phyloP scores from a whole-genome alignment of 2,888 invertebrate species.

The Eledona agricola region DNA sequence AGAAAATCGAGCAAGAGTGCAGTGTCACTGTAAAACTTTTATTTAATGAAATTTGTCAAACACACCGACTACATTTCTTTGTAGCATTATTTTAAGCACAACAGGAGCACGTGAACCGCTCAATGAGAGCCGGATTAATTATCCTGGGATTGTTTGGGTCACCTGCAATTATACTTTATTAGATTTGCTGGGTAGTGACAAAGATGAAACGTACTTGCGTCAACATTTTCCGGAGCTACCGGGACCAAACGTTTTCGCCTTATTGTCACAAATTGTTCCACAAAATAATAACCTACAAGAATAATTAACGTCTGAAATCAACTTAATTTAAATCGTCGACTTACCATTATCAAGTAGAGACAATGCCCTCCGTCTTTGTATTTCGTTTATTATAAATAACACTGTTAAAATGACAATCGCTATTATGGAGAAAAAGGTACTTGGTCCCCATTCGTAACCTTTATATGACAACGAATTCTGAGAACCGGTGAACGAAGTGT shows the following conservation, averaged over 20 bases:
- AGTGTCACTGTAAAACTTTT: too few species aligned
- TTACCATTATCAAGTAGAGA: not conserved
- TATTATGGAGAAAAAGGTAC: not conserved
- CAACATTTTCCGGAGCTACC: conserved; percentile 40
- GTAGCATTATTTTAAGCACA: too few species aligned
- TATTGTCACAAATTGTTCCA: conserved; percentile 35
- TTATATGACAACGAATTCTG: too few species aligned
- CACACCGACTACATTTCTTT: too few species aligned
- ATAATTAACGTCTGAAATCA: conserved; percentile 1
- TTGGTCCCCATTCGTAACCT: conserved; percentile 6
- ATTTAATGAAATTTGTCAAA: too few species aligned
- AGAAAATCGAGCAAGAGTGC: too few species aligned
- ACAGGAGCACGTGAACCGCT: not conserved
- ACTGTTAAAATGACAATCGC: conserved; percentile 1
- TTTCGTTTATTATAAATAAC: not conserved
- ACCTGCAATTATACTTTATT: too few species aligned
- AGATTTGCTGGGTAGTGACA: not conserved
- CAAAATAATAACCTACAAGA: conserved; percentile 41
- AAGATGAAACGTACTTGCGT: conserved; percentile 39
- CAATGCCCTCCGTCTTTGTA: not conserved
- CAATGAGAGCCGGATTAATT: conserved; percentile 6
- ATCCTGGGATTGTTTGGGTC: conserved; percentile 7
- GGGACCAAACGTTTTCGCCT: conserved; percentile 37
- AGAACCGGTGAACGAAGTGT: too few species aligned
- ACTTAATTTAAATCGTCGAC: not conserved